Evolutionary conservation across 2,113 vertebrate species (phyloP).

Genomic region (Thamnaconus septentrionalis): DNA sequence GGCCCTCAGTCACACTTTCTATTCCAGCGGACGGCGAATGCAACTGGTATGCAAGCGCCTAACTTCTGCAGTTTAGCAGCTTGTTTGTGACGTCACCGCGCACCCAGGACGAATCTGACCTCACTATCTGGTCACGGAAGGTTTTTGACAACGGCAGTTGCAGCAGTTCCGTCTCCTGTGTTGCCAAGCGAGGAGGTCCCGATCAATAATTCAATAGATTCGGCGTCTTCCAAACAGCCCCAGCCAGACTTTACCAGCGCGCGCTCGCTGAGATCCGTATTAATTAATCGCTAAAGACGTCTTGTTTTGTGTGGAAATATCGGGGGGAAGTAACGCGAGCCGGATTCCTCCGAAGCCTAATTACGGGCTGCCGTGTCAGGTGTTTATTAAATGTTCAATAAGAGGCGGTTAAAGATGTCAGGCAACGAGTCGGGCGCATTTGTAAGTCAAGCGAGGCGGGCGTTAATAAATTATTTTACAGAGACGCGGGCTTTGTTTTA

Average conservation of each 20-base stretch:
- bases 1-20: too few species aligned
- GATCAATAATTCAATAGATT: slow-evolving; percentile 81
- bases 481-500: slow-evolving; percentile 14
- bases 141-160: slow-evolving; percentile 58
- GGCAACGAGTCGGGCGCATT: slow-evolving; percentile 60
- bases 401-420: slow-evolving; percentile 67
- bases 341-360: slow-evolving; percentile 47
- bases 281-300: slow-evolving; percentile 78
- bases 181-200: slow-evolving; percentile 63
- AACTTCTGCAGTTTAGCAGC: too few species aligned
- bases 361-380: slow-evolving; percentile 64
- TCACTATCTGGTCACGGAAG: too few species aligned
- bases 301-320: slow-evolving; percentile 73
- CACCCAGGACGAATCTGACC: slow-evolving; percentile 22
- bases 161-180: slow-evolving; percentile 73
- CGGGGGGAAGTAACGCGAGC: slow-evolving; percentile 63
- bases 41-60: too few species aligned
- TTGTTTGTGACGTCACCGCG: slow-evolving; percentile 25
- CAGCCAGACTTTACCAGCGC: slow-evolving; percentile 54
- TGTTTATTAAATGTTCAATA: slow-evolving; percentile 75
- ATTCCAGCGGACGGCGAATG: too few species aligned
- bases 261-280: slow-evolving; percentile 66
- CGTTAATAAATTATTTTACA: slow-evolving; percentile 22
- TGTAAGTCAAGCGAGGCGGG: slow-evolving; percentile 51
- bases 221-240: slow-evolving; percentile 73